phyloP scores from a whole-genome alignment of 2,888 invertebrate genomes.

The Imbricaverruca yamaguchii region DNA sequence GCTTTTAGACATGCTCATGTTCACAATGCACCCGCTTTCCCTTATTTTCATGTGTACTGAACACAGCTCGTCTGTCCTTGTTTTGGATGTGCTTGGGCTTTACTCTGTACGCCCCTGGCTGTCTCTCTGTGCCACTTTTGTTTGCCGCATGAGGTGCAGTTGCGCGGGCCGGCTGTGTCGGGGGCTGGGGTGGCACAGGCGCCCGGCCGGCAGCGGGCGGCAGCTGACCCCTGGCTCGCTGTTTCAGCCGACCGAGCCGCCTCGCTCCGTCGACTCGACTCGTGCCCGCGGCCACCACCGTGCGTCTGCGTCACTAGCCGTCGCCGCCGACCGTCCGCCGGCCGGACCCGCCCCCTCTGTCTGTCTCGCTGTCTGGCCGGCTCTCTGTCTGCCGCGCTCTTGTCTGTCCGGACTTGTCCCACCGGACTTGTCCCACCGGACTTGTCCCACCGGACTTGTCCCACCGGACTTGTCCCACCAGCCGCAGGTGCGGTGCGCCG shows the following conservation, averaged over 20 bases:
- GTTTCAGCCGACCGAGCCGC: not conserved
- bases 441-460: not conserved
- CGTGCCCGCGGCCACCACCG: too few species aligned
- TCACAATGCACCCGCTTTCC: not conserved
- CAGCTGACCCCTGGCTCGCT: not conserved
- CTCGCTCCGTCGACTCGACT: too few species aligned
- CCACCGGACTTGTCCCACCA: too few species aligned
- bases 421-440: not conserved
- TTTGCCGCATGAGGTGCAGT: too few species aligned
- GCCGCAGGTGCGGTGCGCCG: too few species aligned
- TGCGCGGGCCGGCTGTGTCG: not conserved
- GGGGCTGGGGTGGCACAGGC: too few species aligned
- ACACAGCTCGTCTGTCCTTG: too few species aligned
- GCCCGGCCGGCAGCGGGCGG: not conserved
- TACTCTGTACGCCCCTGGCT: not conserved
- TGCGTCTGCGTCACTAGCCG: not conserved
- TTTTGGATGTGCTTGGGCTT: not conserved
- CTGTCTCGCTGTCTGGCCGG: slow-evolving; percentile 18
- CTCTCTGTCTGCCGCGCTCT: not conserved
- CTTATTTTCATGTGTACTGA: too few species aligned
- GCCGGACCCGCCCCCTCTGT: not conserved
- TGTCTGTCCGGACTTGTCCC: not conserved
- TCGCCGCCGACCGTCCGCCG: not conserved
- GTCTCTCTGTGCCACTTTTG: too few species aligned
- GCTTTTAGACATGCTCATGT: not conserved